These are phyloP conservation scores for Branchellion lobata DNA, from an alignment of 2,888 invertebrate genomes.

Conservation along the genomic window DNA sequence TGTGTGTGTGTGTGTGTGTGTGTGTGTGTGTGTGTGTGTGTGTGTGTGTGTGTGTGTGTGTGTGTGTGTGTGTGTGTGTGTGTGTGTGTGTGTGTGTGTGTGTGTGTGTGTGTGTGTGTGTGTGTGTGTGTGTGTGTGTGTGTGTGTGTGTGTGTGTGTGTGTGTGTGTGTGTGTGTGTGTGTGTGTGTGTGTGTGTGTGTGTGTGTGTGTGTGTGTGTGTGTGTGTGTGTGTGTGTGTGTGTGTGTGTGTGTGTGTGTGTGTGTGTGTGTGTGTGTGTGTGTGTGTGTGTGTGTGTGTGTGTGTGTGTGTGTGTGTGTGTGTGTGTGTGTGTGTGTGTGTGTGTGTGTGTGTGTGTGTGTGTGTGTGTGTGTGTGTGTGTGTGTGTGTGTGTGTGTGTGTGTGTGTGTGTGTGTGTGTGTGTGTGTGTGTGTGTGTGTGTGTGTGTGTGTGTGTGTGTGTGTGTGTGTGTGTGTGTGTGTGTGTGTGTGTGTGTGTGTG, in stretches of 20 bases:
- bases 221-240: conserved; percentile 23
- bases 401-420: conserved; percentile 23
- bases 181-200: not conserved
- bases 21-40: too few species aligned
- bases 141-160: too few species aligned
- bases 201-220: conserved; percentile 23
- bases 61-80: too few species aligned
- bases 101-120: too few species aligned
- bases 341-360: conserved; percentile 23
- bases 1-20: too few species aligned
- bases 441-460: conserved; percentile 23
- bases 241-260: conserved; percentile 23
- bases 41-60: too few species aligned
- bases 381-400: conserved; percentile 23
- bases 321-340: conserved; percentile 23
- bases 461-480: conserved; percentile 23
- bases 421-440: conserved; percentile 23
- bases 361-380: conserved; percentile 23
- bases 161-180: too few species aligned
- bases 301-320: conserved; percentile 23
- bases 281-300: conserved; percentile 23
- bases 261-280: conserved; percentile 23
- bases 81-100: too few species aligned
- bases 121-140: too few species aligned
- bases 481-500: conserved; percentile 23